These are phyloP conservation scores for Ursus arctos DNA, from an alignment of 2,113 vertebrate species.

Conservation along the genomic window DNA sequence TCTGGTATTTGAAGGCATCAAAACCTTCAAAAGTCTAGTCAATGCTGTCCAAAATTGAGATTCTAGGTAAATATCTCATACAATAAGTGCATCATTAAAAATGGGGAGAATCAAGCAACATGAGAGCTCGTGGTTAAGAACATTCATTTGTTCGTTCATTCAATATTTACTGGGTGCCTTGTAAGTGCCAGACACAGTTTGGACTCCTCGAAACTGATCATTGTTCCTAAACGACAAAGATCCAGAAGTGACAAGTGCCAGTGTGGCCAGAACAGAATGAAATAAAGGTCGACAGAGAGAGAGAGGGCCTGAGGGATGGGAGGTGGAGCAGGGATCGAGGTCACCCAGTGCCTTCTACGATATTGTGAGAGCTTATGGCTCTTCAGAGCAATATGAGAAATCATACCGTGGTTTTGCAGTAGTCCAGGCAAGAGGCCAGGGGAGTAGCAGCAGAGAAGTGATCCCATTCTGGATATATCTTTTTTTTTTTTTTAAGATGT, in stretches of 20 bases:
- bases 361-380: neutral
- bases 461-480: neutral
- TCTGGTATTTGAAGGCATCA: neutral
- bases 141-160: neutral
- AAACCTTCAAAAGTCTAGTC: slow-evolving; percentile 10
- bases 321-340: neutral
- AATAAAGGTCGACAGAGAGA: neutral
- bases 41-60: slow-evolving; percentile 32
- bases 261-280: neutral
- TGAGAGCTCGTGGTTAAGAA: neutral
- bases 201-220: neutral
- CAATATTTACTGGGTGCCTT: neutral
- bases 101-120: neutral
- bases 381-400: neutral
- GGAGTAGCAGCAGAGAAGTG: neutral
- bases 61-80: slow-evolving; percentile 19
- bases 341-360: neutral
- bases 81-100: slow-evolving; percentile 14
- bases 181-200: neutral
- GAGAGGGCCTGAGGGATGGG: neutral
- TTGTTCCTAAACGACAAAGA: neutral
- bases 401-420: neutral
- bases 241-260: neutral
- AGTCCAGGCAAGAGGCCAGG: neutral
- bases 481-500: neutral